A percentile compares a stretch with the other conserved stretches of the same genome.
Evolutionary conservation across 92 coral and sea anemone genomes (phyloP).

Genomic region (Porites cylindrica): DNA sequence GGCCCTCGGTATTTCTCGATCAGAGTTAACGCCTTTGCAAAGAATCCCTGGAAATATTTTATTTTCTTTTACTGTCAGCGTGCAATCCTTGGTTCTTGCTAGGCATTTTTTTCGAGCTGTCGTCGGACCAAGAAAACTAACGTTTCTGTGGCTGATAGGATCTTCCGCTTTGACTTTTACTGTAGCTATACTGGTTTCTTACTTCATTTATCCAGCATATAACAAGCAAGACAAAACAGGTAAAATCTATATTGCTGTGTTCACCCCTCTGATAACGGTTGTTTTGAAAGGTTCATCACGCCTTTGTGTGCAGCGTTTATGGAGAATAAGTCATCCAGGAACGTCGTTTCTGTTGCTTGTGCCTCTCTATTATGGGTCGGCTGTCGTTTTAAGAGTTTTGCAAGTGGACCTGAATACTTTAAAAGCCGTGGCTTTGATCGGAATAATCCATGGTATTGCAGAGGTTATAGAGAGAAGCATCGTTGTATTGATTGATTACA

Average conservation of each 20-base stretch:
- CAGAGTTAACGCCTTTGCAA: conserved; percentile 1
- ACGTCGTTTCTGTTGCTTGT: conserved; percentile 22
- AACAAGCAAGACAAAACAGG: conserved; percentile 16
- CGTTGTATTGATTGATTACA: conserved; percentile 21
- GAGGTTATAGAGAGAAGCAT: conserved; percentile 30
- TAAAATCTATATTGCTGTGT: conserved; percentile 14
- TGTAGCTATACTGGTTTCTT: neutral
- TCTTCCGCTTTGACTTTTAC: neutral
- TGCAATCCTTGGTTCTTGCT: neutral
- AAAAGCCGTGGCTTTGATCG: conserved; percentile 10
- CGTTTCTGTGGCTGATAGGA: neutral
- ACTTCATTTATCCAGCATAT: conserved; percentile 7
- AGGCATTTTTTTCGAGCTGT: neutral
- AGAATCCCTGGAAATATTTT: neutral
- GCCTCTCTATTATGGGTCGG: conserved; percentile 37
- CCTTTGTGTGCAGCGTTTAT: conserved; percentile 1
- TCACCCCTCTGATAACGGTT: conserved; percentile 13
- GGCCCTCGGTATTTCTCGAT: neutral
- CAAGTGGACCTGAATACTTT: conserved; percentile 3
- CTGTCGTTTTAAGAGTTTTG: neutral
- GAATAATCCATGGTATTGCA: conserved; percentile 18
- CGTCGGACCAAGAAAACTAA: neutral
- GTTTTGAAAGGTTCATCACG: neutral
- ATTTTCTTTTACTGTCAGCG: neutral
- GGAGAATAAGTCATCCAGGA: conserved; percentile 46